phyloP scores from a whole-genome alignment of 2,797 vertebrate genomes.

The Apodemus agrarius region DNA sequence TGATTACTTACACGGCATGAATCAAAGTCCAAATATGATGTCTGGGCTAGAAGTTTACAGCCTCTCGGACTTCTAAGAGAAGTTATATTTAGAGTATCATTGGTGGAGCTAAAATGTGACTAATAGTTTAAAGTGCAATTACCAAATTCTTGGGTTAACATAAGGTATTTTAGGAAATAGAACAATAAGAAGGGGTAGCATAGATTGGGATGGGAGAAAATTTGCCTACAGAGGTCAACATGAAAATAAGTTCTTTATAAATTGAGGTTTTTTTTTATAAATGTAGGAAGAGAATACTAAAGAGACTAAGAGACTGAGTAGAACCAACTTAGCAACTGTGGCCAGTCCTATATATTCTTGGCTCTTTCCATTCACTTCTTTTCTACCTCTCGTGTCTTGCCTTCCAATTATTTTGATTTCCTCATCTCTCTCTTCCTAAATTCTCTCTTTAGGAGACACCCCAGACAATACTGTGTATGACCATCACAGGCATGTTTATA shows the following conservation, averaged over 20 bases:
- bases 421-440: not conserved
- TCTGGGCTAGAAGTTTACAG: not conserved
- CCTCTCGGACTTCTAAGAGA: not conserved
- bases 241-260: not conserved
- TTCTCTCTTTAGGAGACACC: not conserved
- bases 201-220: not conserved
- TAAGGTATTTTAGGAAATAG: not conserved
- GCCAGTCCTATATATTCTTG: not conserved
- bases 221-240: too few relatives aligned
- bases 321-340: not conserved
- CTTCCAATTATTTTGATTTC: not conserved
- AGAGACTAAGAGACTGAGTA: not conserved
- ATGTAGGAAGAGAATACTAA: too few relatives aligned
- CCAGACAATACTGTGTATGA: not conserved
- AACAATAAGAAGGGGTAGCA: not conserved
- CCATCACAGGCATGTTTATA: not conserved
- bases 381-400: not conserved
- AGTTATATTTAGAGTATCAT: not conserved
- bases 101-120: not conserved
- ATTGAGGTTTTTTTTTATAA: not conserved
- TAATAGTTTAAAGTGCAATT: not conserved
- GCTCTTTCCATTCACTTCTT: not conserved
- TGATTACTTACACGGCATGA: not conserved
- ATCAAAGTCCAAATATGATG: not conserved
- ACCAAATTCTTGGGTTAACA: not conserved